phyloP scores from a whole-genome alignment of 1,140 invertebrate species.

The Drosophila carrolli region DNA sequence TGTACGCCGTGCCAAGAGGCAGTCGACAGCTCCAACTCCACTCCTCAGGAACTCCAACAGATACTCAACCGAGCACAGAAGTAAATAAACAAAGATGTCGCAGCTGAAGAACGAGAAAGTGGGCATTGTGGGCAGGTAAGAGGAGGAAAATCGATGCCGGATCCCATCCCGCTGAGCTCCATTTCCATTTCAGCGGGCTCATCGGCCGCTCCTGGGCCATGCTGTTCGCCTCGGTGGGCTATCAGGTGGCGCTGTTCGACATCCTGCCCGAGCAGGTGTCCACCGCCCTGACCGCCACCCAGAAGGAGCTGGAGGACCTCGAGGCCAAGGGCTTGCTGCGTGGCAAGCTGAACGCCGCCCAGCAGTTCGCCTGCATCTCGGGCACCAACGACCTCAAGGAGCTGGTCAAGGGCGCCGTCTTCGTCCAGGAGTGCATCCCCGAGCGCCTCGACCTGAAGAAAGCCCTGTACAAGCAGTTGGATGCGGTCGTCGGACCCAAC shows the following conservation, averaged over 20 bases:
- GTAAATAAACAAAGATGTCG: conserved; percentile 48
- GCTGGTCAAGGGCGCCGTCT: conserved; percentile 89
- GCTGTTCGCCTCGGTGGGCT: conserved; percentile 97
- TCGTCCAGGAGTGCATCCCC: conserved; percentile 96
- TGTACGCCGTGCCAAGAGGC: conserved; percentile 28
- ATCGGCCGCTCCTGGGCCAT: conserved; percentile 98
- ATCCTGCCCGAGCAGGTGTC: conserved; percentile 90
- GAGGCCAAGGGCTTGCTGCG: conserved; percentile 90
- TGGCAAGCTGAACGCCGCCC: conserved; percentile 89
- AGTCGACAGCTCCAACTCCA: conserved; percentile 29
- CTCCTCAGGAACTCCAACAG: background rate
- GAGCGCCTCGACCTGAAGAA: conserved; percentile 94
- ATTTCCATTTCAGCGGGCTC: conserved; percentile 87
- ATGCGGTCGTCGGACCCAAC: conserved; percentile 89
- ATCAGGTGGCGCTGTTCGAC: conserved; percentile 94
- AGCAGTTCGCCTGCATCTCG: conserved; percentile 92
- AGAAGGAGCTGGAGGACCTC: conserved; percentile 89
- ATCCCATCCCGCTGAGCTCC: background rate
- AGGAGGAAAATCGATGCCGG: conserved; percentile 17
- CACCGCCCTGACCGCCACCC: conserved; percentile 90
- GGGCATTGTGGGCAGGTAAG: conserved; percentile 88
- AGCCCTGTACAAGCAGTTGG: conserved; percentile 91
- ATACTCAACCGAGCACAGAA: background rate
- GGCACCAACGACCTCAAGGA: conserved; percentile 89
- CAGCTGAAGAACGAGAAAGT: conserved; percentile 86